Evolutionary conservation across 2,888 invertebrate genomes (phyloP), one percentile per base, ranked within the genome.

Genomic region (Melieria omissa): DNA sequence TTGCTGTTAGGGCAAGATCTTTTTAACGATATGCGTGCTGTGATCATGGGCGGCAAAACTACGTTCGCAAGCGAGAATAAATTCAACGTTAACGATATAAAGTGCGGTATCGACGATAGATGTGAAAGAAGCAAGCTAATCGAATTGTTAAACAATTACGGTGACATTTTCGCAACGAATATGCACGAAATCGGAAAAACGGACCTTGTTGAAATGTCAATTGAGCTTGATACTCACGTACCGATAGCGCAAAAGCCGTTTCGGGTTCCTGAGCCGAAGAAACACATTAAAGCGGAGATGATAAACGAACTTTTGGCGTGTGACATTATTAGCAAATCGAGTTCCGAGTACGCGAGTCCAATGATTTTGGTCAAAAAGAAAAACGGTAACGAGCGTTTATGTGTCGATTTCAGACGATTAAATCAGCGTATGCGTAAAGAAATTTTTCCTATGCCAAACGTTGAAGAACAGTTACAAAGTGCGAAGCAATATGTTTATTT

Each of bases 401-500:
- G 74, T 45, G 71, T 74, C 1, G 75, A 76, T 46, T 73, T 73
- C 42, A 62, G 72, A 6, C 69, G 69, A 8, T 58, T 76, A 41
- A 76, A 74, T 46, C 61, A 65, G 45, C 64, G 65, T 14, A 65
- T 71, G 12, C 58, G 46, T 47, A 75, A 73, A 57, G 72, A 75
- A 60, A 63, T 71, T 4, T 74, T 65, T 60, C 76, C 76, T 6
- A 68, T 73, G 52, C 75, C 75, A 9, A 73, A 73, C 41, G 74
- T 75, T 9, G 74, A 74, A 54, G 74, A 77, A 44, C 62, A 73
- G 0, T 47, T 75, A 0, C 75, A 77, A 47, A 69, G 55, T 4
- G 73, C 72, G 0, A 72, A 42, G 55, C 10, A 65, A 16, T 75
- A 63, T 57, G 61, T 16, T 1, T 73, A 65, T 42, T 77, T 74